Evolutionary conservation across 2,797 vertebrate species (phyloP).

Genomic region (Discoglossus pictus): DNA sequence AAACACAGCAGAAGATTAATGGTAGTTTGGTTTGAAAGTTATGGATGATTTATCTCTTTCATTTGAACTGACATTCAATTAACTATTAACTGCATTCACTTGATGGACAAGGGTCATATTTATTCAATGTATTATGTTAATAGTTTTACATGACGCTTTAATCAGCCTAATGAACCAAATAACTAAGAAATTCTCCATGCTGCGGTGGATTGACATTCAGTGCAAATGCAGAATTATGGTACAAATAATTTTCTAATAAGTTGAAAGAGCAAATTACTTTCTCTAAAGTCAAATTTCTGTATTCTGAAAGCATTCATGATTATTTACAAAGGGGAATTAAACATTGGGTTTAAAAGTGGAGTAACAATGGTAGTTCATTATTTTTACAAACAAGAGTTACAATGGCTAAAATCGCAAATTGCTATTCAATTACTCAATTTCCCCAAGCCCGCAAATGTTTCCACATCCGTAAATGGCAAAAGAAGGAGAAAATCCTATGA

Average conservation of each 20-base stretch:
- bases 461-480: too few species aligned
- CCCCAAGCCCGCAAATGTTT: too few species aligned
- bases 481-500: too few species aligned
- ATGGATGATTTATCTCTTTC: conserved; percentile 22
- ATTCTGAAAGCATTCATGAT: too few species aligned
- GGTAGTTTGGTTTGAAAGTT: conserved; percentile 2
- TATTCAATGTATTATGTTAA: conserved; percentile 33
- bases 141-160: conserved; percentile 38
- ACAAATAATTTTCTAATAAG: not conserved
- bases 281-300: not conserved
- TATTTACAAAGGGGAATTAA: too few species aligned
- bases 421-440: too few species aligned
- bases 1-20: conserved; percentile 18
- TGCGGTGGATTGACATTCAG: not conserved
- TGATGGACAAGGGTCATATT: conserved; percentile 38
- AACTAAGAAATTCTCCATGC: conserved; percentile 9
- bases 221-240: conserved; percentile 7
- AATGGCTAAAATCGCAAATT: too few species aligned
- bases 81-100: conserved; percentile 22
- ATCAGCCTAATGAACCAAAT: conserved; percentile 33
- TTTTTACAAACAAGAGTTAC: too few species aligned
- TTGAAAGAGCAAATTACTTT: not conserved
- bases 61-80: conserved; percentile 16
- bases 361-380: too few species aligned
- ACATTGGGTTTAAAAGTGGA: too few species aligned